Percentiles rank a stretch among this genome's conserved stretches.
phyloP scores from a whole-genome alignment of 2,797 vertebrate species.

The Picus viridis region DNA sequence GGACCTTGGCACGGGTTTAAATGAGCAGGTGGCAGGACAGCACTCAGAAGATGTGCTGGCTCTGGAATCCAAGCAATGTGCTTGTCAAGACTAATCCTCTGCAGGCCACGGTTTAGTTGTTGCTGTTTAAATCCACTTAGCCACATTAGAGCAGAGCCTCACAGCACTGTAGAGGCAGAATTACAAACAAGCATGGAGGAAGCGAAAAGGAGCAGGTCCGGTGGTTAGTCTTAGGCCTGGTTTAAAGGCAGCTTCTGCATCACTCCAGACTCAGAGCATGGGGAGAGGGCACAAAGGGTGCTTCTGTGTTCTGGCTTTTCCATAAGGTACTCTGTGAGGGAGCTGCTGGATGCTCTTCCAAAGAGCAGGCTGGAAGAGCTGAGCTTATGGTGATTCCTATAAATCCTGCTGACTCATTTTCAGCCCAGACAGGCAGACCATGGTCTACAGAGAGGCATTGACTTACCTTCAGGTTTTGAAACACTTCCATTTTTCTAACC shows the following conservation, averaged over 20 bases:
- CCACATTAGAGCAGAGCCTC: rapidly evolving
- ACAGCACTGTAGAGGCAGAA: neutral
- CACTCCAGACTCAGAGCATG: neutral
- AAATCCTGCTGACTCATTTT: neutral
- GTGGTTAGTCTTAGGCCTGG: neutral
- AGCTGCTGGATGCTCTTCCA: neutral
- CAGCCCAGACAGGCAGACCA: neutral
- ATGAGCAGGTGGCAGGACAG: too few species aligned
- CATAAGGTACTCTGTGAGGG: neutral
- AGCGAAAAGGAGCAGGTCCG: neutral
- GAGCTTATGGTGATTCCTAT: neutral
- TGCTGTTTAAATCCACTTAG: neutral
- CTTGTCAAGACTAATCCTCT: neutral
- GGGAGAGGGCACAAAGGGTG: neutral
- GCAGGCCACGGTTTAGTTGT: neutral
- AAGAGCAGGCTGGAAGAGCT: neutral
- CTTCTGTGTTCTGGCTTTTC: rapidly evolving
- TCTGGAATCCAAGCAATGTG: neutral
- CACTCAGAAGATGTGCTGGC: neutral
- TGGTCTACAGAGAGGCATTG: neutral
- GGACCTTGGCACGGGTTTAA: neutral
- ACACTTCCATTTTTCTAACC: neutral
- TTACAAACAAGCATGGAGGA: neutral
- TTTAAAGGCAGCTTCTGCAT: neutral
- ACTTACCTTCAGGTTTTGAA: neutral